A percentile compares a stretch with the other conserved stretches of the same genome.
These are phyloP conservation scores for Amazona ochrocephala DNA, from an alignment of 2,797 vertebrate genomes.

Conservation along the genomic window DNA sequence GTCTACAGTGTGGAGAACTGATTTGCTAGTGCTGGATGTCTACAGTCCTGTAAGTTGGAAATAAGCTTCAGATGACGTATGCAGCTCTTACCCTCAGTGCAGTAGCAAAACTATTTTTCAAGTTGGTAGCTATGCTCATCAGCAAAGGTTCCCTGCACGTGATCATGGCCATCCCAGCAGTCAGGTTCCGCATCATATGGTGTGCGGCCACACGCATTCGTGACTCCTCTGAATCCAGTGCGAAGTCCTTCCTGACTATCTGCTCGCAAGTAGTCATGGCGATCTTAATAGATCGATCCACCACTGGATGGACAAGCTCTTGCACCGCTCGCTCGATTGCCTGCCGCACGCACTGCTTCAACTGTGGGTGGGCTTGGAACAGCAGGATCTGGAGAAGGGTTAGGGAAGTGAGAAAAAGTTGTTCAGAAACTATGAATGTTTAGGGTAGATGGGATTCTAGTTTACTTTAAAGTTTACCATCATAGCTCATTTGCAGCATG, in stretches of 20 bases:
- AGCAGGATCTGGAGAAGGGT: constrained; percentile 85
- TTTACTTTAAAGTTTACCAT: neutral
- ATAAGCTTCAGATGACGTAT: neutral
- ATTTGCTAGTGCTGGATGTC: neutral
- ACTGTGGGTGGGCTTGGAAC: constrained; percentile 94
- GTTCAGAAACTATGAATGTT: too few relatives aligned
- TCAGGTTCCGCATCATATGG: constrained; percentile 99
- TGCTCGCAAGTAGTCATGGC: constrained; percentile 99
- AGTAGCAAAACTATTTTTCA: constrained; percentile 98
- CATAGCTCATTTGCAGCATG: fast-evolving
- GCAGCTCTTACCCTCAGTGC: constrained; percentile 86
- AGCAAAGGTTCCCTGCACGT: constrained; percentile 96
- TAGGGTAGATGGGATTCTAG: too few relatives aligned
- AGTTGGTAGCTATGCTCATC: constrained; percentile 97
- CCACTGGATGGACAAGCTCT: constrained; percentile 95
- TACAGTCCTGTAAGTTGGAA: fast-evolving
- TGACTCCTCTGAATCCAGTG: constrained; percentile 96
- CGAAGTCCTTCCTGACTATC: constrained; percentile 98
- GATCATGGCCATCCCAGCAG: constrained; percentile 99
- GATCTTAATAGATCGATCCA: constrained; percentile 97
- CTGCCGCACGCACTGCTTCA: constrained; percentile 97
- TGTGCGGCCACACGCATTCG: constrained; percentile 97
- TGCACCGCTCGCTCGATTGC: constrained; percentile 96
- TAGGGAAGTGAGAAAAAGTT: neutral
- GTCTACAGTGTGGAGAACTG: neutral